phyloP scores from a whole-genome alignment of 2,113 vertebrate genomes.

The Cyprinus carpio region DNA sequence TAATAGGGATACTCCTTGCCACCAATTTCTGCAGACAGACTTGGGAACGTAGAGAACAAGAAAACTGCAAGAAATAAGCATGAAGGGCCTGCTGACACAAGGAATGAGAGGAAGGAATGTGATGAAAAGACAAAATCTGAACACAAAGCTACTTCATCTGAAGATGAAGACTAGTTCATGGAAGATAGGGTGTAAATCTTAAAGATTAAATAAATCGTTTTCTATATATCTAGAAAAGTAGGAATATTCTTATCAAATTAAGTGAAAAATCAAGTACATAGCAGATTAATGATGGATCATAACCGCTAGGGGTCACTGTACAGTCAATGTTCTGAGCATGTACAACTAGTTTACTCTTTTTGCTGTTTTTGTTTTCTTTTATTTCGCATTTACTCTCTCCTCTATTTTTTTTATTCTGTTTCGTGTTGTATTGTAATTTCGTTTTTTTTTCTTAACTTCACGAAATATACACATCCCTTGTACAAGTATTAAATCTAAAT shows the following conservation, averaged over 20 bases:
- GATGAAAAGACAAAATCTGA: not conserved
- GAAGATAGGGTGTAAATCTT: not conserved
- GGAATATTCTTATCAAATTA: not conserved
- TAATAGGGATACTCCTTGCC: constrained; percentile 13
- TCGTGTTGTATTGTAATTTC: not conserved
- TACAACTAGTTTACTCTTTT: too few species aligned
- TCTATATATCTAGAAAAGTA: not conserved
- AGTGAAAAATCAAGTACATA: not conserved
- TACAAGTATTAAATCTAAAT: not conserved
- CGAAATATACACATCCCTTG: not conserved
- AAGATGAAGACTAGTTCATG: not conserved
- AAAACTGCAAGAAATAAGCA: not conserved
- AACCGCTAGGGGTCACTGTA: not conserved
- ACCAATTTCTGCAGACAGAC: not conserved
- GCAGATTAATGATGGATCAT: too few species aligned
- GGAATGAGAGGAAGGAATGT: not conserved
- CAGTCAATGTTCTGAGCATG: not conserved
- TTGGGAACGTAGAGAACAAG: not conserved
- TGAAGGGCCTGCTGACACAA: not conserved
- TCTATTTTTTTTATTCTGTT: not conserved
- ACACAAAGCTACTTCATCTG: not conserved
- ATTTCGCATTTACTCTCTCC: not conserved
- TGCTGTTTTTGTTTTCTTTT: not conserved
- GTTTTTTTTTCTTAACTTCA: not conserved
- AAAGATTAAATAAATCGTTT: not conserved